Conservation (phyloP, 2,113 vertebrate species). For the Halichoeres trimaculatus region DNA sequence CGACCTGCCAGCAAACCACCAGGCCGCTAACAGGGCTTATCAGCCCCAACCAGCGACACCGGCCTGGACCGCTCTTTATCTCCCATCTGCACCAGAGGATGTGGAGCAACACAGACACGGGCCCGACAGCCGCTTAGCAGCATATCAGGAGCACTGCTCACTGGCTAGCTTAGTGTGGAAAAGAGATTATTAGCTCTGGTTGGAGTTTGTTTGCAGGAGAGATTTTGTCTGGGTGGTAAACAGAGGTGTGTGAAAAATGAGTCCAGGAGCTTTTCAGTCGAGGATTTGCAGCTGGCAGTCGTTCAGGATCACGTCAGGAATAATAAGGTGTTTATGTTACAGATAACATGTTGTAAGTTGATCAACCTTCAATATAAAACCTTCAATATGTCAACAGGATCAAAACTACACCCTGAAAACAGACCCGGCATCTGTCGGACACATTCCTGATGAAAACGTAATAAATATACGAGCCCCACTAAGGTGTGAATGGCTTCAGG, state of each 20-base stretch:
- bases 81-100: slow-evolving; percentile 65
- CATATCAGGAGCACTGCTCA: slow-evolving; percentile 44
- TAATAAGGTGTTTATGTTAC: slow-evolving; percentile 9
- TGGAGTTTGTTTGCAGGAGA: slow-evolving; percentile 1
- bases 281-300: not conserved
- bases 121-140: slow-evolving; percentile 40
- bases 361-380: slow-evolving; percentile 18
- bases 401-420: not conserved
- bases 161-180: not conserved
- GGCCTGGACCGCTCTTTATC: slow-evolving; percentile 58
- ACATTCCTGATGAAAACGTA: not conserved
- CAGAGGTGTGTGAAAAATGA: slow-evolving; percentile 12
- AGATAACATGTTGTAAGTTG: slow-evolving; percentile 3
- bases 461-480: slow-evolving; percentile 4
- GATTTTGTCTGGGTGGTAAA: slow-evolving; percentile 1
- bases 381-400: slow-evolving; percentile 19
- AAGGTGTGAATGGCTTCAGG: slow-evolving; percentile 1
- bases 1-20: slow-evolving; percentile 49
- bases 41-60: slow-evolving; percentile 42
- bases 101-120: slow-evolving; percentile 52
- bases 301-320: slow-evolving; percentile 5
- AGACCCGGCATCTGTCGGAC: not conserved
- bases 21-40: slow-evolving; percentile 64
- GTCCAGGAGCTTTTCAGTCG: not conserved
- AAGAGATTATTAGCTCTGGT: slow-evolving; percentile 41